Percentiles rank a stretch among this genome's conserved stretches.
These are phyloP conservation scores for Zaprionus capensis DNA, from an alignment of 1,140 invertebrate species.

Conservation along the genomic window DNA sequence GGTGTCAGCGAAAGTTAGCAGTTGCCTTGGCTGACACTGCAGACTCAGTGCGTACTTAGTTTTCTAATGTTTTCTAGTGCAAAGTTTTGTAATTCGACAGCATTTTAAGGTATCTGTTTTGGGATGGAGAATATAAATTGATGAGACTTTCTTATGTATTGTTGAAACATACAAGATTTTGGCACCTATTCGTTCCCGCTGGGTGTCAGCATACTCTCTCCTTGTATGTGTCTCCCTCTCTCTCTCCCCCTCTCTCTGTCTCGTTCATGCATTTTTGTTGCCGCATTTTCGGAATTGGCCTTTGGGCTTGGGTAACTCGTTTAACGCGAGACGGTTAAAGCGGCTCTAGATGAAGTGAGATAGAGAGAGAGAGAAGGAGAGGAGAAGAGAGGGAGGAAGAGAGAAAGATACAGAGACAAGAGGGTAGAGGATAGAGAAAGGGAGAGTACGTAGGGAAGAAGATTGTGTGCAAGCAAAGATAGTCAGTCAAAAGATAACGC, in stretches of 20 bases:
- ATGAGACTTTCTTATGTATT: too few relatives aligned
- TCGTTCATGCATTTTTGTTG: conserved; percentile 19
- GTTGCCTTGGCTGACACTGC: background rate
- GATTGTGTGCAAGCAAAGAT: background rate
- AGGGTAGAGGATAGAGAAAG: background rate
- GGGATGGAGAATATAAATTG: too few relatives aligned
- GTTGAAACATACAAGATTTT: too few relatives aligned
- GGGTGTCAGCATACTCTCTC: background rate
- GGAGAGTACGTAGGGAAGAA: background rate
- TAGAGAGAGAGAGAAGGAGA: background rate
- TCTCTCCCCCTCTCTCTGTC: background rate
- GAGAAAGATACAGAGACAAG: background rate
- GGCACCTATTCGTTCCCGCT: background rate
- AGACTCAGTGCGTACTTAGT: too few relatives aligned
- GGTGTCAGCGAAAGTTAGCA: background rate
- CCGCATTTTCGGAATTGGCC: conserved; percentile 53
- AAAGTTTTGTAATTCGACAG: too few relatives aligned
- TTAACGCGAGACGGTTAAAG: conserved; percentile 26
- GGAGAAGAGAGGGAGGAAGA: background rate
- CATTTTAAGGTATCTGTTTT: too few relatives aligned
- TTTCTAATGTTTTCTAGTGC: too few relatives aligned
- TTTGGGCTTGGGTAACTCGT: conserved; percentile 20
- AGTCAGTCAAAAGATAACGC: conserved; percentile 48
- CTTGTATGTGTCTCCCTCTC: background rate
- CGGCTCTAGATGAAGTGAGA: background rate